Base-by-base conservation (phyloP, 2,113 vertebrate species). In the Sapayoa aenigma region DNA sequence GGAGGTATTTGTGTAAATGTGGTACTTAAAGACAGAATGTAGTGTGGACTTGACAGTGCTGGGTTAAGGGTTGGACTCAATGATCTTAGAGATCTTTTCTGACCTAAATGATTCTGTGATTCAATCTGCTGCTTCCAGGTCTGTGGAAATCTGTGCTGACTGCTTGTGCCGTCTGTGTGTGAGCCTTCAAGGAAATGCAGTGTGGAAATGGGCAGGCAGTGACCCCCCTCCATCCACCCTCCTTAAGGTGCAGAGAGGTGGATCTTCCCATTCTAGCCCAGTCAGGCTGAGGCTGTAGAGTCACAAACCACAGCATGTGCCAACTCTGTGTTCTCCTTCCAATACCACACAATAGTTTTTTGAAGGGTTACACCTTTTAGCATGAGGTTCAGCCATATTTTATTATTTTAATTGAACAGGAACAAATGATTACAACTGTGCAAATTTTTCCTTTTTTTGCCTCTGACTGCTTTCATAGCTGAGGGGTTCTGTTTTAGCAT, bases 401-500 rank as follows among this genome's bases (percentile, higher is more conserved):
- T 86, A 49, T 74, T 16, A 31, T 74, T 86, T 72, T 49, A 89
- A 30, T 56, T 71, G 52, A 90, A 39, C 37, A 62, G 60, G 49
- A 92, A 58, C 25, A 89, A 87, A 84, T 81, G 5, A 14, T 28
- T 86, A 35, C 22, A 27, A 1, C 41, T 72, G 41, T 76, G 95
- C 50, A 6, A 5, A n/a, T 69, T 77, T 79, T 53, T 9, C 2
- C 5, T 8, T 65, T n/a, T 69, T 78, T 60, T 60, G 18, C 74
- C 68, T 49, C 37, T n/a, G 67, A 41, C 71, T 72, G 39, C 3
- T 9, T 81, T 93, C 39, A 4, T 39, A 74, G 47, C 59, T 88
- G 47, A 90, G 91, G 82, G 56, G 80, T 14, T 73, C 44, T 89
- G 65, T 73, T 95, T 95, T 88, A 88, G 65, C 37, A 66, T 60